Evolutionary conservation across 37 sponge, comb jelly and placozoan species (phyloP), one percentile per base, ranked within the genome.

Genomic region (Cladorhizidae sp.): DNA sequence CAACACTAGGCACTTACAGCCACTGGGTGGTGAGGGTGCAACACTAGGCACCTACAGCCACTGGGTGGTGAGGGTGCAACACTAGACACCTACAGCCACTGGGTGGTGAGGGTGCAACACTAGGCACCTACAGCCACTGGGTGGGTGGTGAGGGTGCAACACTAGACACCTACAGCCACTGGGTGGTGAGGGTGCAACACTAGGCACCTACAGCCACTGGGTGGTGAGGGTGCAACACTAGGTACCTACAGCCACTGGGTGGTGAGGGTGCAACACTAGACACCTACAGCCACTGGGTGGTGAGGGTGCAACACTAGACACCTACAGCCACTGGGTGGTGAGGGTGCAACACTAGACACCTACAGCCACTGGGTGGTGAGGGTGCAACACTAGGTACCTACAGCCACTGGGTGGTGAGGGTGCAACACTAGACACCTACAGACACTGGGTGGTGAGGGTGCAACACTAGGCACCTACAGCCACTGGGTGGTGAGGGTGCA

Each of bases 391-490:
- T 31, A 36, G n/a, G 38, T 9, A 71, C 74, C 12, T 52, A 74
- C 74, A 51, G 35, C 41, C 32, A 86, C 61, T 18, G 38, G 29
- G 1, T 38, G 50, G 11, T 62, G 23, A 37, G 61, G 57, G 56
- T 86, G 81, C 3, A 35, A 20, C 20, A 80, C 21, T 8, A 74
- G 59, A 8, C 59, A 29, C n/a, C n/a, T n/a, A n/a, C n/a, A n/a
- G n/a, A n/a, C n/a, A n/a, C n/a, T n/a, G n/a, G n/a, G n/a, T n/a
- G n/a, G n/a, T n/a, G n/a, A n/a, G n/a, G n/a, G 5, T 45, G 49
- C 49, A 45, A 15, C 5, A 33, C 70, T 31, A 36, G n/a, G 38
- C 2, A 71, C 74, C 12, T 52, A 74, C 74, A 51, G 35, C 41
- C 32, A 86, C 61, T 18, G 38, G 29, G 1, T 38, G 50, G 11